Evolutionary conservation across 2,797 vertebrate genomes (phyloP).

Genomic region (Tamandua tetradactyla): DNA sequence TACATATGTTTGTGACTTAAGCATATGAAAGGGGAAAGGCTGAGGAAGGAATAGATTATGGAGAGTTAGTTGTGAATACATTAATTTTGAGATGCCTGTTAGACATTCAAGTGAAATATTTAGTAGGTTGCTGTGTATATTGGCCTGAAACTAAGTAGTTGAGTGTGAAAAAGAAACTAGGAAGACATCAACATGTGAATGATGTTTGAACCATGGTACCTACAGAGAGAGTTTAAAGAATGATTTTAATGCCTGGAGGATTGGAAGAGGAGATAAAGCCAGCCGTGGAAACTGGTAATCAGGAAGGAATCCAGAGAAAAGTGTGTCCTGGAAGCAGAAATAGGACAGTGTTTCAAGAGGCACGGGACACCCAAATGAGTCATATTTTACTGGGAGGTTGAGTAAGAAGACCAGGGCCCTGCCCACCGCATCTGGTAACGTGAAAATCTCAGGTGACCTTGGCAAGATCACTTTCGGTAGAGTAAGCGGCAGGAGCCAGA

Average conservation of each 20-base stretch:
- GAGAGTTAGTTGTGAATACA: neutral
- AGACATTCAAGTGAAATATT: neutral
- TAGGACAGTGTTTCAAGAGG: neutral
- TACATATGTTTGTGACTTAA: neutral
- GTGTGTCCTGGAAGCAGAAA: neutral
- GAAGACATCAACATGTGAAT: neutral
- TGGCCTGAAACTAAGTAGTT: neutral
- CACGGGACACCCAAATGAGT: neutral
- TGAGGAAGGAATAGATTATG: neutral
- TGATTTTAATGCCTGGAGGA: neutral
- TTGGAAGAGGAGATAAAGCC: neutral
- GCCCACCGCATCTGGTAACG: neutral
- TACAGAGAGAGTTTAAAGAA: slow-evolving; percentile 28
- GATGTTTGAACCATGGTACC: neutral
- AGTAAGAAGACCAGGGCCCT: neutral
- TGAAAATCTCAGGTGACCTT: neutral
- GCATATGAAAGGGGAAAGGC: neutral
- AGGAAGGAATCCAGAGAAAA: neutral
- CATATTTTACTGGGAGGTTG: neutral
- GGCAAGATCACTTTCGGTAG: neutral
- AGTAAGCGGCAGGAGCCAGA: neutral
- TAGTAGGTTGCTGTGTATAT: neutral
- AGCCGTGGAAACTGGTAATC: neutral
- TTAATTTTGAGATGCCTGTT: neutral
- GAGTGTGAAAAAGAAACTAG: neutral